Conservation (phyloP, 1,140 invertebrate genomes). For the Panulirus ornatus region DNA sequence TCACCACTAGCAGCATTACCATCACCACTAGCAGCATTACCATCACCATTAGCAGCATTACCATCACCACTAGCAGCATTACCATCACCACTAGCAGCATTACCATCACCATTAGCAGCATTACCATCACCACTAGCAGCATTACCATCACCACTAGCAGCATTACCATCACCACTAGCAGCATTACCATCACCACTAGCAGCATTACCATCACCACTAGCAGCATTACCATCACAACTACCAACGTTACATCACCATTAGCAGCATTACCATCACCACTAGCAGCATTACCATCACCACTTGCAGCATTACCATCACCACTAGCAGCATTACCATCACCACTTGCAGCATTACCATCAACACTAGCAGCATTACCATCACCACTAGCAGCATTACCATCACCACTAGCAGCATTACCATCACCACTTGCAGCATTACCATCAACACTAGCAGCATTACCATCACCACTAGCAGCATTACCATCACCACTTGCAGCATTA, state of each 20-base stretch:
- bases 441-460: no score
- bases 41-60: background rate
- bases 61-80: background rate
- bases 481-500: no score
- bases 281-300: no score
- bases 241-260: constrained; percentile 1
- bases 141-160: background rate
- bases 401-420: background rate
- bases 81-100: background rate
- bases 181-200: background rate
- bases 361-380: no score
- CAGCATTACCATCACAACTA: background rate
- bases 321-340: no score
- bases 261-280: background rate
- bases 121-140: background rate
- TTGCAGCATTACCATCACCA: constrained; percentile 1
- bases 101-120: background rate
- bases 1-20: background rate
- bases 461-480: no score
- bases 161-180: constrained; percentile 2
- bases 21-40: background rate
- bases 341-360: no score
- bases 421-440: no score
- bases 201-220: background rate
- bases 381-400: background rate